Base-by-base conservation (phyloP, 2,888 invertebrate genomes). In the Eudemis profundana region DNA sequence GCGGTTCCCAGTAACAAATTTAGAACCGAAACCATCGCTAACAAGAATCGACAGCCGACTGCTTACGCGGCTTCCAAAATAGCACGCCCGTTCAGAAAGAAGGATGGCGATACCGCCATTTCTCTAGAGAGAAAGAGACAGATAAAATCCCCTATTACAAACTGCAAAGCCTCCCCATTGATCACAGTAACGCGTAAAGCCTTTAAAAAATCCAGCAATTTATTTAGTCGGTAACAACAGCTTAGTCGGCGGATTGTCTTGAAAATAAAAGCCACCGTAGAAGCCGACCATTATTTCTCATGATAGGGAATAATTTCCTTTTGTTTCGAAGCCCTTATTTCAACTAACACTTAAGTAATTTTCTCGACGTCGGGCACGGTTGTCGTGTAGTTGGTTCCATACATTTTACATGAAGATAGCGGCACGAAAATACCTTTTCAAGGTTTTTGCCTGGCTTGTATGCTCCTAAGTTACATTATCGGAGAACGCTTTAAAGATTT, bases 141-240 rank as follows among this genome's bases (percentile, higher is more conserved):
- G 62, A 74, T 72, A 74, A 81, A 82, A 83, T 78, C 82, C 84
- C 81, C 87, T 82, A 85, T 87, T 86, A 88, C 85, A 84, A 86
- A 86, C 82, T 84, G 83, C 76, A 82, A 87, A 87, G 89, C 87
- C 84, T 81, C 76, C 81, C 75, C 89, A 90, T 89, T 88, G 89
- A 90, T 90, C 89, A 90, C 86, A 79, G 86, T 81, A 85, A 86
- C 82, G 85, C 86, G 87, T 81, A 88, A 90, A 89, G 87, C 89
- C 84, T 85, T 84, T 81, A 85, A 86, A 80, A 88, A 90, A 88
- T 88, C 89, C 87, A 76, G 82, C 89, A 89, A 90, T 90, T 89
- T 90, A 89, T 90, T 88, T 85, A 85, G 85, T 84, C 78, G 73
- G 81, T 77, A 82, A 82, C 82, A 85, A 87, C 84, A 84, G 82